Evolutionary conservation across 2,797 vertebrate species (phyloP).

Genomic region (Fistularia commersonii): DNA sequence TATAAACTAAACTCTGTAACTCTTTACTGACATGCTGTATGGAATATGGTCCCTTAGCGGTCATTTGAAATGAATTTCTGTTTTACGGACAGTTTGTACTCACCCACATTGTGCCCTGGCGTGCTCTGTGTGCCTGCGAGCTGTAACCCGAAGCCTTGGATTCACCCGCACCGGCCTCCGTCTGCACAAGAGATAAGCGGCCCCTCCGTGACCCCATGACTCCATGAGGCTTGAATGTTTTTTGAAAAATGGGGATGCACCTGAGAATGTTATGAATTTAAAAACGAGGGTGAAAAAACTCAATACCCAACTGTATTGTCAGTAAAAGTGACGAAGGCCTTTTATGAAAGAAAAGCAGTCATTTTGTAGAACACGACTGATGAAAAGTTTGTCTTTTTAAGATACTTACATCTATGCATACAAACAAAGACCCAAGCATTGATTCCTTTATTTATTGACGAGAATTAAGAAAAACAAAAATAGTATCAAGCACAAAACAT

Average conservation of each 20-base stretch:
- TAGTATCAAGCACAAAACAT: slow-evolving; percentile 41
- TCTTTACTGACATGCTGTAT: neutral
- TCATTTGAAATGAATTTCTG: neutral
- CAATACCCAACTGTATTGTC: no score
- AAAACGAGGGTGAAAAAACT: no score
- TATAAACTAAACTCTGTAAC: no score
- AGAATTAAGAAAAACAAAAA: slow-evolving; percentile 23
- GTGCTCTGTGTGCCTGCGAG: slow-evolving; percentile 17
- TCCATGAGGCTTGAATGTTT: no score
- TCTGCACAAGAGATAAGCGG: neutral
- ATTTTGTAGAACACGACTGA: slow-evolving; percentile 3
- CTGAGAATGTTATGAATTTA: no score
- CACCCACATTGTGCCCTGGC: slow-evolving; percentile 51
- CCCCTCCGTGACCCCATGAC: no score
- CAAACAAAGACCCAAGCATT: slow-evolving; percentile 5
- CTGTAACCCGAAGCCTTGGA: slow-evolving; percentile 41
- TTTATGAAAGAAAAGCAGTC: neutral
- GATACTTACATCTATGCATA: neutral
- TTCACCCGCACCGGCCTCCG: slow-evolving; percentile 22
- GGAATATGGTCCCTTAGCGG: neutral
- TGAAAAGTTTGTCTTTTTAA: slow-evolving; percentile 7
- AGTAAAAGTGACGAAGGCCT: neutral
- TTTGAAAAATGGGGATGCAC: no score
- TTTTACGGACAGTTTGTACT: slow-evolving; percentile 18
- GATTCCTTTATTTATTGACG: slow-evolving; percentile 45